Conservation (phyloP, 2,888 invertebrate species). For the Ophion ventricosus region DNA sequence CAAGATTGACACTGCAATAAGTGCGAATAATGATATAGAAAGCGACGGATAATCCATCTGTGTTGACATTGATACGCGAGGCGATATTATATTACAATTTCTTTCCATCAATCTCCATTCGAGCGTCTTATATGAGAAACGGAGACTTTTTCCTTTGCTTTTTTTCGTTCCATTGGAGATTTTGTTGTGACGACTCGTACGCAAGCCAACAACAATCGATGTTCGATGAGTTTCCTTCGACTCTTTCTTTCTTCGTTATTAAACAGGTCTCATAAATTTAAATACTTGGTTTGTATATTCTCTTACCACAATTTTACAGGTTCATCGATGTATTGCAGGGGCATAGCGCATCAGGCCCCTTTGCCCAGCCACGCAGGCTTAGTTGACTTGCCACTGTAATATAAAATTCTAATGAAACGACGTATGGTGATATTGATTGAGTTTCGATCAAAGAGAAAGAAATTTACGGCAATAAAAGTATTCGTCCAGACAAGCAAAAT, state of each 20-base stretch:
- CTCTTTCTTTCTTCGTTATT: not conserved
- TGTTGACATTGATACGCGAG: constrained; percentile 17
- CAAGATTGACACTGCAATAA: constrained; percentile 8
- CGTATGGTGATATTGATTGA: not conserved
- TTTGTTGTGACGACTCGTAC: not conserved
- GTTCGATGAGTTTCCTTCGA: not conserved
- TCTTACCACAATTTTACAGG: constrained; percentile 44
- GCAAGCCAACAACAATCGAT: not conserved
- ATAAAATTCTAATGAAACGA: constrained; percentile 7
- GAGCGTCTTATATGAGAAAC: not conserved
- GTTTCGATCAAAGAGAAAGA: not conserved
- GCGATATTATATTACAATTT: constrained; percentile 35
- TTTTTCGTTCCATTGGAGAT: not conserved
- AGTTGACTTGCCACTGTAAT: constrained; percentile 78
- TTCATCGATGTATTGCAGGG: constrained; percentile 7
- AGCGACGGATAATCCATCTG: constrained; percentile 16
- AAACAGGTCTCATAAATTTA: constrained; percentile 13
- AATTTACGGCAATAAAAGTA: too few species aligned
- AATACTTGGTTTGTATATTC: constrained; percentile 25
- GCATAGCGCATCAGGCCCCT: not conserved
- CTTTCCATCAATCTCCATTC: constrained; percentile 33
- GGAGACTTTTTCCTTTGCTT: not conserved
- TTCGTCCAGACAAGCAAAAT: too few species aligned
- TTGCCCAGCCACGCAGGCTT: constrained; percentile 43
- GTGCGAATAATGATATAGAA: constrained; percentile 39